phyloP scores from a whole-genome alignment of 2,797 vertebrate genomes.

The Hafferia zeledoni region DNA sequence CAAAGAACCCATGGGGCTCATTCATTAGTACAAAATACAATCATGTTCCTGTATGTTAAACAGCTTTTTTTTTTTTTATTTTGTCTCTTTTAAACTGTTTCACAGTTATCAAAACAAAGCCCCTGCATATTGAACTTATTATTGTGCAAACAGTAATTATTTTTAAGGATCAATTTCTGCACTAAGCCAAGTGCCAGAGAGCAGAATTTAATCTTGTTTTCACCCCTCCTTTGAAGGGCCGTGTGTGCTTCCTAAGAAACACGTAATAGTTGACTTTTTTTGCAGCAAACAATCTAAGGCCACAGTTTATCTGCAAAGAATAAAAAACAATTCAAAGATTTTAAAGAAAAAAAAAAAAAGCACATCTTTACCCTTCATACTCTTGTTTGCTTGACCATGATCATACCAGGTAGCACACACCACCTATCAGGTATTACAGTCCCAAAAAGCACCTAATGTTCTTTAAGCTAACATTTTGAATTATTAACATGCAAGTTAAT shows the following conservation, averaged over 20 bases:
- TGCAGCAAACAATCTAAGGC: conserved; percentile 76
- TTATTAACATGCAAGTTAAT: conserved; percentile 56
- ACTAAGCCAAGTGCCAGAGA: conserved; percentile 46
- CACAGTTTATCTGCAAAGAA: conserved; percentile 70
- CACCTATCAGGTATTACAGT: conserved; percentile 23
- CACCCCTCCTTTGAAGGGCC: conserved; percentile 33
- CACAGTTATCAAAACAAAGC: conserved; percentile 73
- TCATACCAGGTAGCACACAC: conserved; percentile 21
- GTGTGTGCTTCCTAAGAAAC: conserved; percentile 48
- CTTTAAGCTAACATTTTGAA: conserved; percentile 4
- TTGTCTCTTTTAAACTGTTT: conserved; percentile 72
- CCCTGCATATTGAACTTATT: conserved; percentile 67
- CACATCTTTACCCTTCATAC: conserved; percentile 57
- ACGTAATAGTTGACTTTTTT: conserved; percentile 33
- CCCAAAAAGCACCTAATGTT: conserved; percentile 29
- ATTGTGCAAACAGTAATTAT: conserved; percentile 73
- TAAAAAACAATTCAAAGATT: neutral
- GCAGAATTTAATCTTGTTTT: conserved; percentile 54
- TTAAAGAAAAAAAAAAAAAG: neutral
- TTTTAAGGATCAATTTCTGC: conserved; percentile 64
- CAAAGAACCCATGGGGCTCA: conserved; percentile 81
- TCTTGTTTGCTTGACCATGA: conserved; percentile 15
- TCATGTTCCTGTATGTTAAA: conserved; percentile 70
- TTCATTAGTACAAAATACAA: conserved; percentile 80
- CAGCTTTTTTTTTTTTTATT: conserved; percentile 57